These are phyloP conservation scores for Orthosia incerta DNA, from an alignment of 2,888 invertebrate genomes.

Conservation along the genomic window DNA sequence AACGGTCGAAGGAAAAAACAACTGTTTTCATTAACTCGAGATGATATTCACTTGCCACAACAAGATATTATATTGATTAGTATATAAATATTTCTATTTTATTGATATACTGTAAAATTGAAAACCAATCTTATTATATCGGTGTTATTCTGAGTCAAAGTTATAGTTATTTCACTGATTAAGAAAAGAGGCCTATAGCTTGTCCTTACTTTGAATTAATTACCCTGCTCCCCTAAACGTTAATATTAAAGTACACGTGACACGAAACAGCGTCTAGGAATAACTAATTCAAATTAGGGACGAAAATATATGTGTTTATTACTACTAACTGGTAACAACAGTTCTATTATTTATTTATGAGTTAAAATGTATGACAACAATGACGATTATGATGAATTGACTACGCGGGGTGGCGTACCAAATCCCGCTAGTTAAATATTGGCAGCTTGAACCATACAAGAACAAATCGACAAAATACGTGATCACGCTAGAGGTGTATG, in stretches of 20 bases:
- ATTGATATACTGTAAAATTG: slow-evolving; percentile 50
- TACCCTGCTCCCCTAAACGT: slow-evolving; percentile 63
- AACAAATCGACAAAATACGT: slow-evolving; percentile 20
- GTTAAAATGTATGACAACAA: slow-evolving; percentile 75
- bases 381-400: slow-evolving; percentile 81
- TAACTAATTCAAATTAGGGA: slow-evolving; percentile 77
- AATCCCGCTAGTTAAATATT: slow-evolving; percentile 65
- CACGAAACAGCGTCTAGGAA: slow-evolving; percentile 59
- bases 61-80: slow-evolving; percentile 50
- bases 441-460: slow-evolving; percentile 49
- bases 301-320: slow-evolving; percentile 68
- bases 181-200: slow-evolving; percentile 54
- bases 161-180: slow-evolving; percentile 55
- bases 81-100: slow-evolving; percentile 61
- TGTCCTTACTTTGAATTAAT: slow-evolving; percentile 75
- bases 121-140: slow-evolving; percentile 48
- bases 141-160: slow-evolving; percentile 55
- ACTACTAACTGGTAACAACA: slow-evolving; percentile 87
- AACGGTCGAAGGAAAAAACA: slow-evolving; percentile 61
- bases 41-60: slow-evolving; percentile 46
- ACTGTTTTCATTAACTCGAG: slow-evolving; percentile 41
- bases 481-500: slow-evolving; percentile 14
- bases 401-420: slow-evolving; percentile 73
- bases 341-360: slow-evolving; percentile 77
- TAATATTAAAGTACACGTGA: slow-evolving; percentile 50